These are phyloP conservation scores for Ceyx erithaca DNA, from an alignment of 2,797 vertebrate genomes.

Conservation along the genomic window DNA sequence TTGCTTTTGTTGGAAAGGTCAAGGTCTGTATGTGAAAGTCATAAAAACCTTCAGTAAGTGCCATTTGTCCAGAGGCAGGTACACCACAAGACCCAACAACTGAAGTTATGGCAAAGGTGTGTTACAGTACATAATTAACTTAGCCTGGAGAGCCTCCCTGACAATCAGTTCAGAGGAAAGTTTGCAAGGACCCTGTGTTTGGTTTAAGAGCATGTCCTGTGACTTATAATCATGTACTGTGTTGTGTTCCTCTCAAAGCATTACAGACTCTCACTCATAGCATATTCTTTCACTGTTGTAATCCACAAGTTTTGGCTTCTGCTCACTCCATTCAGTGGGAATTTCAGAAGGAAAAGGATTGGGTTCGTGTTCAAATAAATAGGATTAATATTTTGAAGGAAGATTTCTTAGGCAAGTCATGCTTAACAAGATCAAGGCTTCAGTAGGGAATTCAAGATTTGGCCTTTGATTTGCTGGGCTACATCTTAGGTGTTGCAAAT, in stretches of 20 bases:
- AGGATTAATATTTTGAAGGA: background rate
- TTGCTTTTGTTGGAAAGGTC: constrained; percentile 14
- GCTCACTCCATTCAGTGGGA: background rate
- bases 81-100: background rate
- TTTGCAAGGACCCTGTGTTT: background rate
- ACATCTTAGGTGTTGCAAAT: background rate
- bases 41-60: background rate
- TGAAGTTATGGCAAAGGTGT: background rate
- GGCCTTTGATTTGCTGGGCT: background rate
- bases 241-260: background rate
- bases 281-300: background rate
- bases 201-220: background rate
- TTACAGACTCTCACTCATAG: background rate
- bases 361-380: background rate
- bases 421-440: background rate
- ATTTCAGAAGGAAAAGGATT: constrained; percentile 5
- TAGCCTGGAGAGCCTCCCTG: background rate
- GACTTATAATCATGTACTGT: background rate
- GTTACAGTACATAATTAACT: background rate
- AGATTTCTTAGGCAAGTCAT: constrained; percentile 13
- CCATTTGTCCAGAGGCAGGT: background rate
- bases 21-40: background rate
- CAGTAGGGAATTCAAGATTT: background rate
- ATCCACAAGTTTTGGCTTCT: constrained; percentile 14
- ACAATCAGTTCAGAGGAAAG: background rate